These are phyloP conservation scores for Agelas oroides DNA, from an alignment of 37 sponge, comb jelly and placozoan genomes.

Conservation along the genomic window DNA sequence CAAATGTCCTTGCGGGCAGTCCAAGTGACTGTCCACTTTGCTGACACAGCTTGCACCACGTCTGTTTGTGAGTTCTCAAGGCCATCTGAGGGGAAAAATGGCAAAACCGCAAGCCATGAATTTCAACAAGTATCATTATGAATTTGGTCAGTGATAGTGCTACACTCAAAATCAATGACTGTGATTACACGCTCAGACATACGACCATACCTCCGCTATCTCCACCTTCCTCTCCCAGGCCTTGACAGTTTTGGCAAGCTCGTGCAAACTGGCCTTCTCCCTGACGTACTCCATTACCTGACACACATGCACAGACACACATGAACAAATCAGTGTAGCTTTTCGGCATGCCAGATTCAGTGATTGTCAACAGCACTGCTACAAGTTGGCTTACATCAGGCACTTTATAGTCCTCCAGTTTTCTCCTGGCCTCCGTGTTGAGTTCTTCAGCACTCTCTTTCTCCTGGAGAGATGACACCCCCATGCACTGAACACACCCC, in stretches of 20 bases:
- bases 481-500: not conserved
- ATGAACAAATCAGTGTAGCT: not conserved
- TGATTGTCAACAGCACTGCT: no score
- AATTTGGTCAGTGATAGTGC: no score
- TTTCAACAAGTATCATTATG: no score
- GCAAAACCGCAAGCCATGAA: not conserved
- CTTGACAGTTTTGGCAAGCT: conserved; percentile 79
- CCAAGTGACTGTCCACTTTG: not conserved
- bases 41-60: conserved; percentile 14
- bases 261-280: conserved; percentile 87
- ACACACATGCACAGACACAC: not conserved
- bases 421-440: conserved; percentile 71
- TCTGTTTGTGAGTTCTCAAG: conserved; percentile 22
- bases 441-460: conserved; percentile 80
- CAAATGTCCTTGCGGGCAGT: not conserved
- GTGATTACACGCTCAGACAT: no score
- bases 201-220: conserved; percentile 83
- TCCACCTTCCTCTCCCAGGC: conserved; percentile 98
- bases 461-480: conserved; percentile 60
- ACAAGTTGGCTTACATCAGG: conserved; percentile 82
- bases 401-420: conserved; percentile 90
- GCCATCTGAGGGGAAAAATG: conserved; percentile 11
- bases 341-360: not conserved
- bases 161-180: no score
- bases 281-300: conserved; percentile 96